phyloP scores from a whole-genome alignment of 1,140 invertebrate species.

The Penaeus vannamei region DNA sequence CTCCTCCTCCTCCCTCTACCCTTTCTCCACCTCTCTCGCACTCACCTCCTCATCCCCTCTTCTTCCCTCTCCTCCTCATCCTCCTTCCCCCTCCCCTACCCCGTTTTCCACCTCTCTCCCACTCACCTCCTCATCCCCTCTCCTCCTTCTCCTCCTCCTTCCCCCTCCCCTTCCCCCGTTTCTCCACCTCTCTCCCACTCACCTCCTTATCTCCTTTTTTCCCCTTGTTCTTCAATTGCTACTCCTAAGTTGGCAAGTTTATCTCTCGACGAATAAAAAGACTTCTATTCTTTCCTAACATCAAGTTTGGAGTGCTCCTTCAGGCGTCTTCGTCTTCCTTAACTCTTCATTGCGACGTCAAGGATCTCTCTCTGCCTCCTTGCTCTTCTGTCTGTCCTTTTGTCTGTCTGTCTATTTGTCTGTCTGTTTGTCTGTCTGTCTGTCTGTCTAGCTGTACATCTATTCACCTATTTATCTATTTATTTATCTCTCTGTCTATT shows the following conservation, averaged over 20 bases:
- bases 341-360: neutral
- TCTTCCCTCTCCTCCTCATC: neutral
- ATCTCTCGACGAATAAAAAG: no score
- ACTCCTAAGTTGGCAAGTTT: no score
- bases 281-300: no score
- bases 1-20: neutral
- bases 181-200: neutral
- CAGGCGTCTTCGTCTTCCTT: no score
- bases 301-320: no score
- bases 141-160: no score
- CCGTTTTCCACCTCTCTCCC: no score
- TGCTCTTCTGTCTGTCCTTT: neutral
- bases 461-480: no score
- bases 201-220: neutral
- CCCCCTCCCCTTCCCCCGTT: neutral
- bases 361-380: neutral
- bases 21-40: neutral
- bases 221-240: no score
- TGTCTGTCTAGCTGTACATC: neutral
- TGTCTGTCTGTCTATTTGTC: neutral
- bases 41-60: neutral
- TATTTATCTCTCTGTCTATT: no score
- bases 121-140: neutral
- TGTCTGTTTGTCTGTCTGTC: neutral
- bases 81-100: neutral